phyloP scores from a whole-genome alignment of 2,113 vertebrate species.

The Pteropus alecto region DNA sequence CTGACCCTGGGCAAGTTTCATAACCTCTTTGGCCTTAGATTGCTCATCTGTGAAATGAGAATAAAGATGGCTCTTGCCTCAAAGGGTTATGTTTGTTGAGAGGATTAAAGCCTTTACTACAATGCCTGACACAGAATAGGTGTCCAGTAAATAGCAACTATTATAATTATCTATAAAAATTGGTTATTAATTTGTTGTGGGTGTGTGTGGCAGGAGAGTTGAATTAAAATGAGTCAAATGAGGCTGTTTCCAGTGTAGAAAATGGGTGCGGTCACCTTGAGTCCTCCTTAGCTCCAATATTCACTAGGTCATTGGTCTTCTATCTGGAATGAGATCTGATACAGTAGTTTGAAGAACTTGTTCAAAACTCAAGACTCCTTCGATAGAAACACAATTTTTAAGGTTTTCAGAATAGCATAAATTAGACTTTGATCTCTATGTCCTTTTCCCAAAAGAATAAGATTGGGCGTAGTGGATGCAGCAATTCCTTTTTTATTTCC shows the following conservation, averaged over 20 bases:
- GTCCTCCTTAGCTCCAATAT: background rate
- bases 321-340: background rate
- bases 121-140: background rate
- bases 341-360: conserved; percentile 2
- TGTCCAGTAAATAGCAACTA: background rate
- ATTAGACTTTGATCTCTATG: background rate
- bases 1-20: background rate
- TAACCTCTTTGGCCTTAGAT: background rate
- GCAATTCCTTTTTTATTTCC: background rate
- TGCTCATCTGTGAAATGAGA: background rate
- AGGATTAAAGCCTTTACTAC: conserved; percentile 1
- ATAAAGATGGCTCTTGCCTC: background rate
- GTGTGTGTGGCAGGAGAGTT: background rate
- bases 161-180: background rate
- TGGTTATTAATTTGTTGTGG: background rate
- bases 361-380: conserved; percentile 23
- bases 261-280: background rate
- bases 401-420: background rate
- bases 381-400: background rate
- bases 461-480: background rate
- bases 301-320: background rate
- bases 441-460: background rate
- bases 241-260: background rate
- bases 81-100: background rate
- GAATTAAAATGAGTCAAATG: background rate